Evolutionary conservation across 1,140 invertebrate genomes (phyloP), one percentile per base, ranked within the genome.

Genomic region (Pteromalus puparum): DNA sequence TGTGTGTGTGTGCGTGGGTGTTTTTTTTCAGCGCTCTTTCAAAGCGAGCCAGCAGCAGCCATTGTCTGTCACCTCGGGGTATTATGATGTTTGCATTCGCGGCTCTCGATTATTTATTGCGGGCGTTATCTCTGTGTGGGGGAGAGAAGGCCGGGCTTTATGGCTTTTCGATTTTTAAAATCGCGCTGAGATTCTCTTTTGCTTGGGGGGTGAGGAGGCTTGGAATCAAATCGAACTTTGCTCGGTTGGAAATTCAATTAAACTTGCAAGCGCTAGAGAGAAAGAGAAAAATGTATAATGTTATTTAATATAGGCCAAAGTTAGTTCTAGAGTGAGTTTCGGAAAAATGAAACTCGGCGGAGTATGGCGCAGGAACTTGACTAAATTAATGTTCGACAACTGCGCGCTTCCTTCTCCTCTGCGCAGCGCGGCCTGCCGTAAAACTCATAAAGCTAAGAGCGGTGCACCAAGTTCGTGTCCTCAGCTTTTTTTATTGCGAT

Each of bases 151-250:
- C 48, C 73, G 46, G 46, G n/a, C 48, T 79, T 77, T 84, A 84
- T 68, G 75, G 30, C 28, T 78, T 84, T 84, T 84, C 82, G 75
- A 79, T 78, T 84, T 74, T 84, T 73, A 24, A 84, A 84, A 84
- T 84, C 73, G 48, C 76, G 13, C 24, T 46, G 30, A 7, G 75
- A 77, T 53, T 83, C 68, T 74, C 30, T 2, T 48, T 77, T 12
- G 72, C 28, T 30, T 26, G 6, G 72, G 15, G 72, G n/a, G 34
- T 21, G 72, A 68, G 24, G 2, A 30, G 5, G 6, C 74, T 26
- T 24, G 26, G 72, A 61, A 78, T 83, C 75, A 38, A 38, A 79
- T 84, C 4, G 34, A 75, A 53, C 77, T 75, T 72, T 48, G 53
- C 61, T 61, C 6, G 65, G 15, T 38, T 53, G 70, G 77, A 84